These are phyloP conservation scores for Nesoenas mayeri DNA, from an alignment of 2,113 vertebrate species.

Conservation along the genomic window DNA sequence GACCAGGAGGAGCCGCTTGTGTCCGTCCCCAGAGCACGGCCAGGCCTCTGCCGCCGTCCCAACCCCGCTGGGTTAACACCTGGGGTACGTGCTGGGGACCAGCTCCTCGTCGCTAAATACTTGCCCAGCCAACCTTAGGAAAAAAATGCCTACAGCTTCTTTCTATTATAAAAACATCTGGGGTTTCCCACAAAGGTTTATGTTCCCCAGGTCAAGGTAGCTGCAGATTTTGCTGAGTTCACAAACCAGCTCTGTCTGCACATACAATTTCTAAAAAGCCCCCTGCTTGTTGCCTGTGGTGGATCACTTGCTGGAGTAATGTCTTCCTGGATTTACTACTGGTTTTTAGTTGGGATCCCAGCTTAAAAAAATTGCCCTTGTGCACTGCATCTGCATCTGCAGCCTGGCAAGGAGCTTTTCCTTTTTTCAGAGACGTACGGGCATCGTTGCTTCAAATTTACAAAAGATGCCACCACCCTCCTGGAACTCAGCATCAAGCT, in stretches of 20 bases:
- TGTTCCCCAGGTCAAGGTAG: background rate
- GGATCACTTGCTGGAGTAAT: background rate
- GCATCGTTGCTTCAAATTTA: background rate
- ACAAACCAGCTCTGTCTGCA: accelerated
- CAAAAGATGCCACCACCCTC: background rate
- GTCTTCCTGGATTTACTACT: background rate
- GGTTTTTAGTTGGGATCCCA: background rate
- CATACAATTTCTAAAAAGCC: background rate
- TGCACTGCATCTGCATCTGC: background rate
- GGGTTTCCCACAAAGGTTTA: background rate
- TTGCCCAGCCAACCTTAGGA: background rate
- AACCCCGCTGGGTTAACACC: background rate
- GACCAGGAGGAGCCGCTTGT: background rate
- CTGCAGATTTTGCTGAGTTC: background rate
- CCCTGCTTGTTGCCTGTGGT: background rate
- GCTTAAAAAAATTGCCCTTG: background rate
- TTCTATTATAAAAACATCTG: background rate
- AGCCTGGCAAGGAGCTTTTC: background rate
- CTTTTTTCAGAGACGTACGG: accelerated
- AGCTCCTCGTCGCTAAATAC: background rate
- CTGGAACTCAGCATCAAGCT: accelerated
- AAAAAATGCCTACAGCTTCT: background rate
- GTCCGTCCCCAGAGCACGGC: background rate
- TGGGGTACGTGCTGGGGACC: background rate
- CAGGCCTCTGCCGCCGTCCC: background rate